Evolutionary conservation across 2,888 invertebrate genomes (phyloP).

Genomic region (Drosophila paracracens): DNA sequence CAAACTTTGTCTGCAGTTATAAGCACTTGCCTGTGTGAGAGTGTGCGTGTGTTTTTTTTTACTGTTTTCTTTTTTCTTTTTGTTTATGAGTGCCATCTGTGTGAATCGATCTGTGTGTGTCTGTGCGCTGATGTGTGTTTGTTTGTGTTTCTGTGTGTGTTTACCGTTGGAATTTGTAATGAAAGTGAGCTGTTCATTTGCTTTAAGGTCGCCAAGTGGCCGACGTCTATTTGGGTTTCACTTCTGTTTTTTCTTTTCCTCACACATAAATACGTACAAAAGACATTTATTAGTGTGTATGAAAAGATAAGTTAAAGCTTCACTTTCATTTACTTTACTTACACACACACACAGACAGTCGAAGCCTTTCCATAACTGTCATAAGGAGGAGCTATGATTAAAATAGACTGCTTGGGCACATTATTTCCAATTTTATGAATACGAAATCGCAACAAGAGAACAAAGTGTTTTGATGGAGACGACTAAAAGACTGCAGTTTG

Average conservation of each 20-base stretch:
- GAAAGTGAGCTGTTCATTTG: slow-evolving; percentile 80
- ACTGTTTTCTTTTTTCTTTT: background rate
- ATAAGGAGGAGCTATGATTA: slow-evolving; percentile 43
- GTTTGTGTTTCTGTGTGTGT: slow-evolving; percentile 57
- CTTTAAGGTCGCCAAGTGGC: slow-evolving; percentile 77
- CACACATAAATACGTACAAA: slow-evolving; percentile 6
- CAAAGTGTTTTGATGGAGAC: slow-evolving; percentile 27
- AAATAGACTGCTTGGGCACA: slow-evolving; percentile 18
- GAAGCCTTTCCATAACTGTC: slow-evolving; percentile 56
- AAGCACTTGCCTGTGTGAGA: slow-evolving; percentile 34
- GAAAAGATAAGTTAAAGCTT: slow-evolving; percentile 38
- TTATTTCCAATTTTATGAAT: slow-evolving; percentile 57
- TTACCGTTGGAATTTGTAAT: slow-evolving; percentile 76
- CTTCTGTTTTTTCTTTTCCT: slow-evolving; percentile 3
- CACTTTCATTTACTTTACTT: slow-evolving; percentile 25
- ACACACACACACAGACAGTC: slow-evolving; percentile 12
- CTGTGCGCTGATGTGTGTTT: slow-evolving; percentile 30
- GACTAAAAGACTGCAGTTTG: background rate
- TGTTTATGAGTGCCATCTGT: slow-evolving; percentile 31
- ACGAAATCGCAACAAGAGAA: slow-evolving; percentile 45
- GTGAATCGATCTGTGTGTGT: slow-evolving; percentile 44
- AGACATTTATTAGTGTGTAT: slow-evolving; percentile 12
- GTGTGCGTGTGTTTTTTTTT: slow-evolving; percentile 2
- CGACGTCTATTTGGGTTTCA: slow-evolving; percentile 52
- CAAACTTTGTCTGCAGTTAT: slow-evolving; percentile 72